Evolutionary conservation across 2,113 vertebrate genomes (phyloP), one percentile per base, ranked within the genome.

Genomic region (Lichenostomus cassidix): DNA sequence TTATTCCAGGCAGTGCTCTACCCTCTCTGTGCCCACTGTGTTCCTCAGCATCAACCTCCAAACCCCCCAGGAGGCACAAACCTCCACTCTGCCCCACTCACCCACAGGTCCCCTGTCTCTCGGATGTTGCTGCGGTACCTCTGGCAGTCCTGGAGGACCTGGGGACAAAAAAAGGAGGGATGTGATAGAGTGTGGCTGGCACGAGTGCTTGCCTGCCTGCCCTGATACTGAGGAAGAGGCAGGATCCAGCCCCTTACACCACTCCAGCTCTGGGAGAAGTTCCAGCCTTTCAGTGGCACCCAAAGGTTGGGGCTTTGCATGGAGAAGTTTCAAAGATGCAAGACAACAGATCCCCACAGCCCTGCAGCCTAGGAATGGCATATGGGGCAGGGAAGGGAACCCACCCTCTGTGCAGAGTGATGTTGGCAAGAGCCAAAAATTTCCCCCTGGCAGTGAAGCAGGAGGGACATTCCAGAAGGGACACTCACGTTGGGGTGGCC

Each of bases 91-190:
- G 0, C 39, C 53, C 76, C 53, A 12, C 99, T 98, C 95, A 99
- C 99, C 99, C 99, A 99, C 60, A 99, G 92, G 63, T 98, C 97
- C 15, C 99, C 99, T 0, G 97, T 97, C 96, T 99, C 99, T 49
- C 98, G 97, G n/a, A 99, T 96, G 95, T 98, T 98, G 93, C 99
- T 98, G 94, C 99, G 98, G 94, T 99, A 99, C 83, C 99, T 98
- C 97, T 99, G 98, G 89, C 99, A 99, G 95, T 99, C 99, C 25
- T 99, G 99, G 49, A 99, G 98, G 70, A 99, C 99, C 99, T 99
- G 93, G 8, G 5, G 46, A 49, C 17, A 69, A 39, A 29, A 25
- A 5, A 2, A 0, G 11, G 9, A 81, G 21, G 8, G 25, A 49
- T 60, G 35, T 2, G 4, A 9, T 55, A 24, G 1, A 17, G 37